Evolutionary conservation across 2,797 vertebrate species (phyloP), one percentile per base, ranked within the genome.

Genomic region (Antennarius maculatus): DNA sequence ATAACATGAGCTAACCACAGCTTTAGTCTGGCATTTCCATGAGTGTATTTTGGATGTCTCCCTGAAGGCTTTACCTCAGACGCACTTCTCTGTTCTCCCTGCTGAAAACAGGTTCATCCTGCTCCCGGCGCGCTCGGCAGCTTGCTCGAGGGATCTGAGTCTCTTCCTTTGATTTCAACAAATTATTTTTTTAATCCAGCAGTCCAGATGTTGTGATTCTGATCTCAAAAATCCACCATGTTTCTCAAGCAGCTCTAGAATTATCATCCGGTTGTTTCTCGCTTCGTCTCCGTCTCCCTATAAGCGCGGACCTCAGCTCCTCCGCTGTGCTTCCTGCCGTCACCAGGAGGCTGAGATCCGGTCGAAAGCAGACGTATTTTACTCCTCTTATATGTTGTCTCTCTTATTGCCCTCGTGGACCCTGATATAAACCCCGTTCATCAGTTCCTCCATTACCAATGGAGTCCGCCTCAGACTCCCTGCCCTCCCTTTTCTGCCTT

Each of bases 21-120:
- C 43, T 48, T 47, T 18, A 46, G 41, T 43, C 59, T 67, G 70
- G 53, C 31, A 8, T 65, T 50, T 10, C 37, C 41, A 14, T 48
- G 15, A 39, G 9, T 37, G 29, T 73, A 6, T 71, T 62, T 39
- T 58, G 66, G 29, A 59, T 55, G 11, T 59, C 51, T 67, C 57
- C 80, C 46, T 37, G 13, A 34, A 59, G 77, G 61, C 69, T 85
- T 88, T 88, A 89, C 88, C 88, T 92, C 83, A 89, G 56, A 83
- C 54, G 65, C 78, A 79, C 81, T 68, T 77, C 65, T 67, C 68
- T 54, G 74, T 64, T 61, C 60, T 58, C 54, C 65, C 59, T 17
- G 79, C 73, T 81, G 52, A 78, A 68, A 65, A 66, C 82, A 69
- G 61, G 69, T 76, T 70, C 91, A 90, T 90, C 72, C 64, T 85